These are phyloP conservation scores for Formica aserva DNA, from an alignment of 2,888 invertebrate species.

Conservation along the genomic window DNA sequence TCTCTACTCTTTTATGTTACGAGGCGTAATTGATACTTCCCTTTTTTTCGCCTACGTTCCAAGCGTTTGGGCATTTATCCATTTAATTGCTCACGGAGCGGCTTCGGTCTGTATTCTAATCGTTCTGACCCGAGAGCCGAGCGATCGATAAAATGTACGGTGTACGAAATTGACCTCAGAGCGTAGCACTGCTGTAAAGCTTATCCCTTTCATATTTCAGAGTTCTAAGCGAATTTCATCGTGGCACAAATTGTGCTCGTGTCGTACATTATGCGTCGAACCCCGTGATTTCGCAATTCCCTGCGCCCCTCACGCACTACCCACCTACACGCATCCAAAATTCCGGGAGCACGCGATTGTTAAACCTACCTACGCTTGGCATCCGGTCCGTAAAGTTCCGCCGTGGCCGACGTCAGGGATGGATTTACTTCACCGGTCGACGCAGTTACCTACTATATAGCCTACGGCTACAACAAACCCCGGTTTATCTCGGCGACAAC, in stretches of 20 bases:
- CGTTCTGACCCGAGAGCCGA: slow-evolving; percentile 20
- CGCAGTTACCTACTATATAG: slow-evolving; percentile 58
- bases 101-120: slow-evolving; percentile 32
- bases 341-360: slow-evolving; percentile 73
- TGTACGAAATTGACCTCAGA: slow-evolving; percentile 52
- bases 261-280: slow-evolving; percentile 67
- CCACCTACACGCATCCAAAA: slow-evolving; percentile 59
- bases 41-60: slow-evolving; percentile 16
- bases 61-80: slow-evolving; percentile 36
- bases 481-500: slow-evolving; percentile 66
- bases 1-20: slow-evolving; percentile 33
- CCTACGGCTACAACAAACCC: slow-evolving; percentile 57
- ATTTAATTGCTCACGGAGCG: slow-evolving; percentile 40
- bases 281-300: slow-evolving; percentile 66
- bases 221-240: slow-evolving; percentile 53
- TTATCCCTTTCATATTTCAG: slow-evolving; percentile 46
- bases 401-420: slow-evolving; percentile 60
- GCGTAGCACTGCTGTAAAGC: slow-evolving; percentile 19
- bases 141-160: slow-evolving; percentile 49
- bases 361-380: slow-evolving; percentile 61
- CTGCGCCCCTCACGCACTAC: slow-evolving; percentile 56
- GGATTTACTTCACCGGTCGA: slow-evolving; percentile 69
- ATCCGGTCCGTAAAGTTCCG: slow-evolving; percentile 75
- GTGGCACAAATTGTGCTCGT: slow-evolving; percentile 60
- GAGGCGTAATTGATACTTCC: slow-evolving; percentile 50